Base-by-base conservation (phyloP, 2,113 vertebrate species). In the Tachysurus fulvidraco region DNA sequence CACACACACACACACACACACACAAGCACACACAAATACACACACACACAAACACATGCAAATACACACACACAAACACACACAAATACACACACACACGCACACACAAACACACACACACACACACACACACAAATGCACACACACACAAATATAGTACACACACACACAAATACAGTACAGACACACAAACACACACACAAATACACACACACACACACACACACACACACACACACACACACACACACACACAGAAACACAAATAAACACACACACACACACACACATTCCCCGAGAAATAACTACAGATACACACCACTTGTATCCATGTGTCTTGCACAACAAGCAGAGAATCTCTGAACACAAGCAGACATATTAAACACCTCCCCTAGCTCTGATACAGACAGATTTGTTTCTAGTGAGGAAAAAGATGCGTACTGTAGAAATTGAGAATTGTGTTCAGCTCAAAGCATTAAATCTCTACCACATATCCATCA, bases 281-380 rank as follows among this genome's bases (percentile, higher is more conserved):
- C 46, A 82, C 85, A 36, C 64, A 67, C 64, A 67, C 64, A 81
- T 5, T 84, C 46, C 28, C 64, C 71, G 55, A 86, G 54, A 86
- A 60, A 30, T 78, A 71, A 52, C 84, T 59, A 86, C 59, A 30
- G 23, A 86, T 36, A 82, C 60, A 19, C 9, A 52, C 67, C 88
- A 60, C 83, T 67, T 76, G 46, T 83, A 64, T 21, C 52, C 57
- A 67, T 13, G 17, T 25, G 54, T 73, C 64, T 69, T 16, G 50
- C 19, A 71, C 23, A 59, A 46, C 1, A 52, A 28, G 19, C 25
- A 0, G 23, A 19, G 65, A 36, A 78, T 50, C 12, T 65, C 59
- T 41, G n/a, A 52, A 46, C 44, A 46, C 57, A 14, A 52, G 50
- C 16, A 17, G 13, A 28, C 23, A 23, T 77, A 50, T 54, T 13